These are phyloP conservation scores for Toxotes chatareus DNA, from an alignment of 2,113 vertebrate genomes.

Conservation along the genomic window DNA sequence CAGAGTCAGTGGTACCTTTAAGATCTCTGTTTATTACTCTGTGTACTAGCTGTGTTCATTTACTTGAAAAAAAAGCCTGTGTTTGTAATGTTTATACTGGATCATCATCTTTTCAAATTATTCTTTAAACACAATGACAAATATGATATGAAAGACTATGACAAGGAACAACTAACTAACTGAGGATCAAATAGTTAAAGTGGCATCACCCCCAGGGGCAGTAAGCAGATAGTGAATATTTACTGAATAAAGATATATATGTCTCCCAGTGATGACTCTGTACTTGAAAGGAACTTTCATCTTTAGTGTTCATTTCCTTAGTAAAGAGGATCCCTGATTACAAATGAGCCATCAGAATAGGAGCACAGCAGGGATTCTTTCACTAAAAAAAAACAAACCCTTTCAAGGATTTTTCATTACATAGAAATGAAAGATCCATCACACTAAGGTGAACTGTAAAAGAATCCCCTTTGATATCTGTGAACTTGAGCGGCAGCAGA, in stretches of 20 bases:
- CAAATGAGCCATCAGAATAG: constrained; percentile 6
- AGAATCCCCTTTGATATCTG: not conserved
- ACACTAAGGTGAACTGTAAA: not conserved
- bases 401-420: constrained; percentile 24
- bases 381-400: not conserved
- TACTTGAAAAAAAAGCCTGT: not conserved
- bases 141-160: not conserved
- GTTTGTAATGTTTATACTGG: not conserved
- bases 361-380: constrained; percentile 30
- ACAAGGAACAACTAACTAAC: constrained; percentile 22
- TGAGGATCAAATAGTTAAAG: constrained; percentile 26
- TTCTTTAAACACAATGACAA: constrained; percentile 1
- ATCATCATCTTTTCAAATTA: not conserved
- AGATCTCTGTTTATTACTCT: not conserved
- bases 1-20: constrained; percentile 22
- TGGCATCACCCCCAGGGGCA: not conserved
- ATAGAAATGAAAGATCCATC: constrained; percentile 33
- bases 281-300: constrained; percentile 6
- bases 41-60: not conserved
- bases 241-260: not conserved
- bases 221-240: constrained; percentile 3
- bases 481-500: constrained; percentile 27
- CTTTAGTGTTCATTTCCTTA: not conserved
- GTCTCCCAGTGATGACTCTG: not conserved
- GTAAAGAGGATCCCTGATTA: not conserved